Evolutionary conservation across 2,888 invertebrate species (phyloP).

Genomic region (Ommatoiulus sabulosus): DNA sequence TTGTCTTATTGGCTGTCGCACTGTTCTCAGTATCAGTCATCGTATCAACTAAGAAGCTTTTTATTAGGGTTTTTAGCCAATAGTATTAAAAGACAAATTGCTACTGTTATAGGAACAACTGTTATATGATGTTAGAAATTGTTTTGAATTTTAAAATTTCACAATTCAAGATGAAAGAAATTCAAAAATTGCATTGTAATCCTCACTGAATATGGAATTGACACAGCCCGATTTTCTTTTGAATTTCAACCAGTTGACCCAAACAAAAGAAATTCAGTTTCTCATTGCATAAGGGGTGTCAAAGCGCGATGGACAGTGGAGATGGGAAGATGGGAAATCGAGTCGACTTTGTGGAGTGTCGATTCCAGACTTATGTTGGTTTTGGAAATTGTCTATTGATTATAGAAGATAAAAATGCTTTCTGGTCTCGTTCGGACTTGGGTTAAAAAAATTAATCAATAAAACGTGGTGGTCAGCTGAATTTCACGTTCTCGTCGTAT

Average conservation of each 20-base stretch:
- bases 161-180: too few relatives aligned
- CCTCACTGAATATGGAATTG: too few relatives aligned
- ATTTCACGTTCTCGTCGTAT: slow-evolving; percentile 2
- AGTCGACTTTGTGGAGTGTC: slow-evolving; percentile 7
- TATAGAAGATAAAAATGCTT: slow-evolving; percentile 21
- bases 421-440: neutral
- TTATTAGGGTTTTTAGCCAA: too few relatives aligned
- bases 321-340: neutral
- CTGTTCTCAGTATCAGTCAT: too few relatives aligned
- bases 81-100: too few relatives aligned
- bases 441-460: slow-evolving; percentile 14
- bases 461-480: slow-evolving; percentile 12
- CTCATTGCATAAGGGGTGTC: neutral
- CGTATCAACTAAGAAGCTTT: too few relatives aligned
- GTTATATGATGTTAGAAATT: too few relatives aligned
- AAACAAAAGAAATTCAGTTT: slow-evolving; percentile 27
- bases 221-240: neutral
- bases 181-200: too few relatives aligned
- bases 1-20: too few relatives aligned
- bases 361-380: slow-evolving; percentile 23
- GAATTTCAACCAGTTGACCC: neutral
- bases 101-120: too few relatives aligned
- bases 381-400: slow-evolving; percentile 51
- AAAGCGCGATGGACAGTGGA: too few relatives aligned
- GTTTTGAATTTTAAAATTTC: too few relatives aligned